A percentile compares a stretch with the other conserved stretches of the same genome.
Evolutionary conservation across 92 coral and sea anemone genomes (phyloP).

Genomic region (Diadumene lineata): DNA sequence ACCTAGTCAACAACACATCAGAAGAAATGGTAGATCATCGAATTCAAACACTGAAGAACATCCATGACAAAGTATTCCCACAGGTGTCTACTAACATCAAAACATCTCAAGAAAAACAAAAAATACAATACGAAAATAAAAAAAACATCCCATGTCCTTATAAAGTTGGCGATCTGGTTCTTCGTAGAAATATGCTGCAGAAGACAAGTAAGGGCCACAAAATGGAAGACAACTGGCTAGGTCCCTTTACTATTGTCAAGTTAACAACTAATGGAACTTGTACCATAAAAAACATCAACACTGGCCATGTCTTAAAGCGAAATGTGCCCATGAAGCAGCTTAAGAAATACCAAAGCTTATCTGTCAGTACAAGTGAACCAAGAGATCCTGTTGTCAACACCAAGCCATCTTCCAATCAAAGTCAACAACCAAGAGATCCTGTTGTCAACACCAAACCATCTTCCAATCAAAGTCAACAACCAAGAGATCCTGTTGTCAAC

Average conservation of each 20-base stretch:
- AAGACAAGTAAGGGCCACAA: slow-evolving; percentile 28
- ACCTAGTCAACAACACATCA: not conserved
- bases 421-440: no score
- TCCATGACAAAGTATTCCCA: slow-evolving; percentile 43
- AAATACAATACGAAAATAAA: slow-evolving; percentile 38
- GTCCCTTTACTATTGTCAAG: slow-evolving; percentile 19
- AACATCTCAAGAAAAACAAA: slow-evolving; percentile 61
- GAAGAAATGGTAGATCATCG: not conserved
- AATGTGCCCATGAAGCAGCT: slow-evolving; percentile 20
- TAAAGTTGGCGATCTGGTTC: slow-evolving; percentile 13
- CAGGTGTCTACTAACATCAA: slow-evolving; percentile 34
- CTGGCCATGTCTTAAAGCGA: slow-evolving; percentile 1
- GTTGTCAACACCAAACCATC: no score
- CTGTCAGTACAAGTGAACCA: no score
- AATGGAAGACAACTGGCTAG: slow-evolving; percentile 39
- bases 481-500: no score
- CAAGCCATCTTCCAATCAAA: no score
- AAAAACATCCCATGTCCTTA: slow-evolving; percentile 16
- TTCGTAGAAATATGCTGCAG: slow-evolving; percentile 29
- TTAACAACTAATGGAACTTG: slow-evolving; percentile 10
- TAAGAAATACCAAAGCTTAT: slow-evolving; percentile 17
- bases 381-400: no score
- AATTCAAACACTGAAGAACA: slow-evolving; percentile 17
- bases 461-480: no score
- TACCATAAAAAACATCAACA: not conserved